phyloP scores from a whole-genome alignment of 2,888 invertebrate species.

The Drosophila mulleri region DNA sequence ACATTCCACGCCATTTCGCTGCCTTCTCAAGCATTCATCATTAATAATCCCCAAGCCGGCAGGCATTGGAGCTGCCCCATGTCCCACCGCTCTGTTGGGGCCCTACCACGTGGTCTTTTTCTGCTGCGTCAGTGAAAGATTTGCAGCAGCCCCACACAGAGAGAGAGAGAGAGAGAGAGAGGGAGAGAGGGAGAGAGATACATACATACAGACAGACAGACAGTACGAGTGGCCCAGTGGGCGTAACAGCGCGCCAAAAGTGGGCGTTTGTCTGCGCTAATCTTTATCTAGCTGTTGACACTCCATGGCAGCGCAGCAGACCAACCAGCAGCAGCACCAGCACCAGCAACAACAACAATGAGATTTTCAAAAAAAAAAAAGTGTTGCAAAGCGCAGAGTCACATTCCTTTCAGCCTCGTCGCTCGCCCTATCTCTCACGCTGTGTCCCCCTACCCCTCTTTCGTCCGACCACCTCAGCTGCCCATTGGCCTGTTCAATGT shows the following conservation, averaged over 20 bases:
- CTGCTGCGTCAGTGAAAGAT: conserved; percentile 79
- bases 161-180: neutral
- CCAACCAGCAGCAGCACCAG: conserved; percentile 34
- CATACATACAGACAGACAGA: neutral
- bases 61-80: conserved; percentile 34
- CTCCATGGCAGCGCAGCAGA: conserved; percentile 74
- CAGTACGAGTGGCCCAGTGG: conserved; percentile 65
- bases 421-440: neutral
- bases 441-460: neutral
- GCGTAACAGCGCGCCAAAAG: conserved; percentile 72
- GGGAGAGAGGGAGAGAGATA: neutral
- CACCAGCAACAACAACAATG: conserved; percentile 39
- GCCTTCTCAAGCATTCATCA: conserved; percentile 79
- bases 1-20: conserved; percentile 77
- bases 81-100: neutral
- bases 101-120: conserved; percentile 61
- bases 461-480: neutral
- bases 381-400: conserved; percentile 67
- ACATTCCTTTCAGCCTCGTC: conserved; percentile 62
- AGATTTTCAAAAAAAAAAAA: conserved; percentile 34
- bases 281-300: conserved; percentile 82
- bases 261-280: conserved; percentile 80
- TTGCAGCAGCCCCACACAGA: conserved; percentile 55
- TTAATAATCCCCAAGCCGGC: conserved; percentile 69
- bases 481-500: conserved; percentile 22